Conservation (phyloP, 2,797 vertebrate species). For the Ptychobarbus kaznakovi region DNA sequence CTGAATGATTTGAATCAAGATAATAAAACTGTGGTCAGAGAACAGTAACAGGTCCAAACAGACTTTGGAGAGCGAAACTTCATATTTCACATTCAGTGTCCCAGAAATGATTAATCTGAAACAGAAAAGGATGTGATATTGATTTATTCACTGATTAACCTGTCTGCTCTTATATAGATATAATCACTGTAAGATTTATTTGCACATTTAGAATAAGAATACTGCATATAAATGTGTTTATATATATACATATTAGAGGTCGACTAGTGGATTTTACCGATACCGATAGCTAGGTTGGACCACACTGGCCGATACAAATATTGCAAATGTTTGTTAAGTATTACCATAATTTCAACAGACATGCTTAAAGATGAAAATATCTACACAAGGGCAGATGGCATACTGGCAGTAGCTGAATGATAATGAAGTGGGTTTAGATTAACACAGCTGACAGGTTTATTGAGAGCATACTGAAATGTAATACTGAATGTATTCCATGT, state of each 20-base stretch:
- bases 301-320: too few species aligned
- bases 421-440: not conserved
- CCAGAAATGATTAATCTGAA: slow-evolving; percentile 53
- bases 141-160: slow-evolving; percentile 3
- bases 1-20: not conserved
- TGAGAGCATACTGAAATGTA: not conserved
- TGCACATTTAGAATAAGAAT: not conserved
- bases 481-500: not conserved
- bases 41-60: too few species aligned
- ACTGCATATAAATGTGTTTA: not conserved
- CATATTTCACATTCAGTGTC: slow-evolving; percentile 63
- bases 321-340: too few species aligned
- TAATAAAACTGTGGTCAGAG: not conserved
- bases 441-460: not conserved
- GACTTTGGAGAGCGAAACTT: slow-evolving; percentile 64
- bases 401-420: not conserved
- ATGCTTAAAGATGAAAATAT: too few species aligned
- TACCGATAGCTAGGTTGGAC: too few species aligned
- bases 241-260: too few species aligned
- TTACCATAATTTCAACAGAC: too few species aligned
- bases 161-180: not conserved
- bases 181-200: not conserved
- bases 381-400: not conserved
- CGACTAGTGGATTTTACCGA: too few species aligned
- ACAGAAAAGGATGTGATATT: slow-evolving; percentile 46